Conservation (phyloP, 2,113 vertebrate genomes). For the Pachyramphus minor region DNA sequence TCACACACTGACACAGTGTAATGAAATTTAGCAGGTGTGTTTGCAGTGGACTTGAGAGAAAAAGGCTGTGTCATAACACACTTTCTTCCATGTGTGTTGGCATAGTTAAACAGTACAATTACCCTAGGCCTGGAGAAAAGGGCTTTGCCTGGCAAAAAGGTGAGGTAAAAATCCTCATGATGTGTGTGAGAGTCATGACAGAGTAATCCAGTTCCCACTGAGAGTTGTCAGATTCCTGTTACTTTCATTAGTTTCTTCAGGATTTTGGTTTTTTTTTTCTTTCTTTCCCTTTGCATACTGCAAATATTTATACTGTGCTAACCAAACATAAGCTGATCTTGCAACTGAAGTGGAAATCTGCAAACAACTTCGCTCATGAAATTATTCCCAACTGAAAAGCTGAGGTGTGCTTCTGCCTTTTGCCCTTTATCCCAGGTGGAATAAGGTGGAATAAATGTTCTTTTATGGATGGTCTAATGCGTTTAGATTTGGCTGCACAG, state of each 20-base stretch:
- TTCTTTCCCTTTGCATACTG: not conserved
- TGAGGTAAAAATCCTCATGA: not conserved
- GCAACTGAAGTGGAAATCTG: not conserved
- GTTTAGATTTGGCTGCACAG: not conserved
- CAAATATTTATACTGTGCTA: not conserved
- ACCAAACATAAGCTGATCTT: not conserved
- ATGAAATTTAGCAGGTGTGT: not conserved
- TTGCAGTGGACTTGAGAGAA: not conserved
- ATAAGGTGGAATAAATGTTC: not conserved
- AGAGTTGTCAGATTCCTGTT: not conserved
- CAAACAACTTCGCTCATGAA: not conserved
- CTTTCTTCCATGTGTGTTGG: not conserved
- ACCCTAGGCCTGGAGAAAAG: not conserved
- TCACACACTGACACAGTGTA: not conserved
- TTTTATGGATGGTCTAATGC: not conserved
- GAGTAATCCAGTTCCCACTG: not conserved
- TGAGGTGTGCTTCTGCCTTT: not conserved
- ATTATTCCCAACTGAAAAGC: not conserved
- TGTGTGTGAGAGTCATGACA: rapidly evolving
- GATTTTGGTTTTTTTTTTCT: not conserved
- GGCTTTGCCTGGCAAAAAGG: not conserved
- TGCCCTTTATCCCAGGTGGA: not conserved
- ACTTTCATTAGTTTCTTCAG: not conserved
- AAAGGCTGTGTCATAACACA: not conserved
- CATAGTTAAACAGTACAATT: not conserved